phyloP scores from a whole-genome alignment of 64 coral and sea anemone species.

The Cladopsammia gracilis region DNA sequence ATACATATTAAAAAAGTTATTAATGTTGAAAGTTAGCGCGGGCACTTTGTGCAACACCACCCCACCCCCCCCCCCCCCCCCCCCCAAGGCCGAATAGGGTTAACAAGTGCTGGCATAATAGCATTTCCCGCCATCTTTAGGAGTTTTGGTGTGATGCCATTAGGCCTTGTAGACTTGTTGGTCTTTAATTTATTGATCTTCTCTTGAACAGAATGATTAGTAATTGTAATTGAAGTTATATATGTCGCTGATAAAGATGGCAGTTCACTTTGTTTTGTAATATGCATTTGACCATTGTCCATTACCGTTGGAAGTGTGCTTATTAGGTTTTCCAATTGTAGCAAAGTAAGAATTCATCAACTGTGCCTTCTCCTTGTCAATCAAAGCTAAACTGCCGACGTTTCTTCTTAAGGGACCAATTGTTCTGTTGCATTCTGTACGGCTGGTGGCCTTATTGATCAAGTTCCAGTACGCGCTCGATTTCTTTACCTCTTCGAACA shows the following conservation, averaged over 20 bases:
- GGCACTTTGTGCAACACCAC: too few relatives aligned
- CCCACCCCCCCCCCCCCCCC: too few relatives aligned
- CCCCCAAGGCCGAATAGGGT: too few relatives aligned
- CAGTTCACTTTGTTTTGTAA: background rate
- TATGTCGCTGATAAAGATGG: background rate
- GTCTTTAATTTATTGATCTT: background rate
- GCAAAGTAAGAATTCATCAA: slow-evolving; percentile 6
- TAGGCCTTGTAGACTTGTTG: background rate
- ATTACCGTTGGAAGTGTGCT: background rate
- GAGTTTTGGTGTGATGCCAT: background rate
- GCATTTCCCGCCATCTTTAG: background rate
- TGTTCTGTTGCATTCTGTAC: background rate
- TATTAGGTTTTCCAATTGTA: background rate
- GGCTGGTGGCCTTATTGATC: slow-evolving; percentile 9
- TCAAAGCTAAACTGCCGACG: background rate
- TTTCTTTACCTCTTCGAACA: background rate
- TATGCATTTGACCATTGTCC: background rate
- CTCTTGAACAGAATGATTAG: background rate
- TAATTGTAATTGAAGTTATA: background rate
- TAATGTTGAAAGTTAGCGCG: too few relatives aligned
- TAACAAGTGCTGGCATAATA: background rate
- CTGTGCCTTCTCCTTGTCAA: background rate
- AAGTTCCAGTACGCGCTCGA: slow-evolving; percentile 25
- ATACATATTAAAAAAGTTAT: too few relatives aligned
- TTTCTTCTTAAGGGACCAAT: slow-evolving; percentile 8